These are phyloP conservation scores for Eleutherodactylus coqui DNA, from an alignment of 2,797 vertebrate genomes.

Conservation along the genomic window DNA sequence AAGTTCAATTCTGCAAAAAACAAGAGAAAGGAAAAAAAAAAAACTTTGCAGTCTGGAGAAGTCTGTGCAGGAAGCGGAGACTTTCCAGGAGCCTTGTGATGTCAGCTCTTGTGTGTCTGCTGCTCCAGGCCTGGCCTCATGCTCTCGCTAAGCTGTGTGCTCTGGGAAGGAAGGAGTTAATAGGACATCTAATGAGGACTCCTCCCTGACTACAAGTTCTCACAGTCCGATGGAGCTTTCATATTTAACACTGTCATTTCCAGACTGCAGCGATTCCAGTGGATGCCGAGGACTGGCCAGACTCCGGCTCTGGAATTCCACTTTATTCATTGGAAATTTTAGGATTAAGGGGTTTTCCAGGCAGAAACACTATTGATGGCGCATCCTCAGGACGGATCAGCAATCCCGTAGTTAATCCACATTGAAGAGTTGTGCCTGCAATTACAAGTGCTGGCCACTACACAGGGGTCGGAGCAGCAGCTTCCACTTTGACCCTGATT, in stretches of 20 bases:
- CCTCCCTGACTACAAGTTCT: neutral
- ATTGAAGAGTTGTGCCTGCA: no score
- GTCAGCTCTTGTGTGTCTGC: conserved; percentile 49
- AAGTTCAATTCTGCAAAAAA: conserved; percentile 41
- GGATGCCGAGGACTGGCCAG: no score
- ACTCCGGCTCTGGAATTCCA: no score
- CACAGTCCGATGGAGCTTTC: neutral
- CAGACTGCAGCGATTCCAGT: neutral
- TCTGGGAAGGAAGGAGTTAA: neutral
- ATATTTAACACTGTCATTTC: neutral
- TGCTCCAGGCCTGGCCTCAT: conserved; percentile 40
- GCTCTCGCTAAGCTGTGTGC: neutral
- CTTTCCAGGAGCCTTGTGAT: conserved; percentile 30
- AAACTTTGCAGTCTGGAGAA: conserved; percentile 28
- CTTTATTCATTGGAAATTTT: no score
- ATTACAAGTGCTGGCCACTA: no score
- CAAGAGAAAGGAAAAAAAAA: conserved; percentile 34
- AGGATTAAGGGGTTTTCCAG: no score
- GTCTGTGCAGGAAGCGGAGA: conserved; percentile 50
- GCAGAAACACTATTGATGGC: no score
- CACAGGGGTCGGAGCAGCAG: no score
- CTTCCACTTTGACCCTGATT: no score
- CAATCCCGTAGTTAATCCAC: no score
- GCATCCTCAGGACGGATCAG: no score
- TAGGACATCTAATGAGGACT: neutral